phyloP scores from a whole-genome alignment of 2,797 vertebrate species.

The Hydrolagus colliei region DNA sequence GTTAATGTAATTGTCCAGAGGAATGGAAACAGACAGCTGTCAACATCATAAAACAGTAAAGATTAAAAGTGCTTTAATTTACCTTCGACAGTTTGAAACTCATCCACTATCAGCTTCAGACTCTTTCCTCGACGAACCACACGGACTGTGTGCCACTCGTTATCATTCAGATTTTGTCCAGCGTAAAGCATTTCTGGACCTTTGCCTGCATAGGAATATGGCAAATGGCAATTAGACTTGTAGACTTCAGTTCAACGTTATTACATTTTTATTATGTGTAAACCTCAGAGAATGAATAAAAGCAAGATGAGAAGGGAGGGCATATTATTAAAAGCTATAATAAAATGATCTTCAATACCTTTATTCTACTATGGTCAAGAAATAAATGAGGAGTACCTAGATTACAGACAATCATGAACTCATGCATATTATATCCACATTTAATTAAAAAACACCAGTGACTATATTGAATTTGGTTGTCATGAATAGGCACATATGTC shows the following conservation, averaged over 20 bases:
- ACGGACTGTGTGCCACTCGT: conserved; percentile 97
- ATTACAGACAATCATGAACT: not conserved
- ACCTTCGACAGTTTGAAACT: conserved; percentile 90
- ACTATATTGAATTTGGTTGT: conserved; percentile 37
- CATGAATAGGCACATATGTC: conserved; percentile 60
- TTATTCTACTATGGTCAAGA: not conserved
- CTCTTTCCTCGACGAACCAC: conserved; percentile 93
- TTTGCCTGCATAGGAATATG: conserved; percentile 92
- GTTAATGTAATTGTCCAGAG: no score
- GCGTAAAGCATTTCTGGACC: conserved; percentile 97
- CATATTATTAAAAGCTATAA: not conserved
- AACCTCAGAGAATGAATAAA: not conserved
- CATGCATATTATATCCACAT: conserved; percentile 6
- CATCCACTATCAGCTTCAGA: conserved; percentile 93
- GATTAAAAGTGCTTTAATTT: conserved; percentile 39
- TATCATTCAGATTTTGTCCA: conserved; percentile 98
- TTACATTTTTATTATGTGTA: not conserved
- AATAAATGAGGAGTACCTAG: not conserved
- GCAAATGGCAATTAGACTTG: conserved; percentile 68
- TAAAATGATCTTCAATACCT: not conserved
- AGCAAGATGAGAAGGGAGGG: not conserved
- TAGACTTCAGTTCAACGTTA: conserved; percentile 4
- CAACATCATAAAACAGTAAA: no score
- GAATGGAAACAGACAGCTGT: no score
- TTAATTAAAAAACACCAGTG: not conserved